phyloP scores from a whole-genome alignment of 2,888 invertebrate genomes.

The Caenorhabditis wallacei region DNA sequence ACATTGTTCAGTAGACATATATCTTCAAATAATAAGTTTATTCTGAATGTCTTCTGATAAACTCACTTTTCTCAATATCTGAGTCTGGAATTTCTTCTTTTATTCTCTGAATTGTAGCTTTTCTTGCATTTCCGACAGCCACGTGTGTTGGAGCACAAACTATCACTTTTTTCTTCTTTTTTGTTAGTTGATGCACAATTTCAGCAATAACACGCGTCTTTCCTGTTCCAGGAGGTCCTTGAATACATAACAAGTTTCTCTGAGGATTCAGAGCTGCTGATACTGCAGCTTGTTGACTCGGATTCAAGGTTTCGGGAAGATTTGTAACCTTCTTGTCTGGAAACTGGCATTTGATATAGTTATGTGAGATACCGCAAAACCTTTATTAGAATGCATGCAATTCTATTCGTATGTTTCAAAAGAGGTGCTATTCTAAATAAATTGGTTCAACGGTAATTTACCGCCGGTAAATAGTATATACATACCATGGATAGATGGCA shows the following conservation, averaged over 20 bases:
- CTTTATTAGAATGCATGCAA: no score
- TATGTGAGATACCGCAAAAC: no score
- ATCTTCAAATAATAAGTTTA: conserved; percentile 22
- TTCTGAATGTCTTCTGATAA: background rate
- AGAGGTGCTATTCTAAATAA: no score
- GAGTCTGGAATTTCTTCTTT: background rate
- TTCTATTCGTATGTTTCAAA: no score
- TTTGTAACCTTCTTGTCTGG: conserved; percentile 38
- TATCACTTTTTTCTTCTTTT: conserved; percentile 66
- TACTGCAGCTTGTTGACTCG: conserved; percentile 64
- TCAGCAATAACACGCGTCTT: conserved; percentile 75
- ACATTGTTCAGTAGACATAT: conserved; percentile 7
- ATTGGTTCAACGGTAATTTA: no score
- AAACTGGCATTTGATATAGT: no score
- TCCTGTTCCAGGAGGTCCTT: conserved; percentile 77
- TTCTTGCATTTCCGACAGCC: conserved; percentile 68
- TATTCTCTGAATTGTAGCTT: conserved; percentile 47
- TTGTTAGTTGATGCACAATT: conserved; percentile 56
- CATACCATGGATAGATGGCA: conserved; percentile 59
- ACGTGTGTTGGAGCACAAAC: conserved; percentile 72
- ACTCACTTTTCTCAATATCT: conserved; percentile 6
- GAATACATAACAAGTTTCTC: conserved; percentile 68
- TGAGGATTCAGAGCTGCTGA: conserved; percentile 67
- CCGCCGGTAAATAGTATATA: no score
- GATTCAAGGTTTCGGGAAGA: conserved; percentile 50